Percentiles rank a stretch among this genome's conserved stretches.
Conservation (phyloP, 1,140 invertebrate species). For the Calliphora vicina region DNA sequence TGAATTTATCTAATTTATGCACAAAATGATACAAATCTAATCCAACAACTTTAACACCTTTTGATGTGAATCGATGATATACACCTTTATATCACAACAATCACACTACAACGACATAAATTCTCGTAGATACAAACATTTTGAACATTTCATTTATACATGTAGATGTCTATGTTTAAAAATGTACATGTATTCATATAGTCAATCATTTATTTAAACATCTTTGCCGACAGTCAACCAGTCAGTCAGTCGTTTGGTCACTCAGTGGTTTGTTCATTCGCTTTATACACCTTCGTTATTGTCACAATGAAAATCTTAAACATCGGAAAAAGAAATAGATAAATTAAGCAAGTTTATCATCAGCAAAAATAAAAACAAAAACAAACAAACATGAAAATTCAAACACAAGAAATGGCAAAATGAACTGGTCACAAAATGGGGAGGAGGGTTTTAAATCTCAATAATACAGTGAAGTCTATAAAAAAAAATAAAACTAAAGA, state of each 20-base stretch:
- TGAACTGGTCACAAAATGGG: not conserved
- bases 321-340: not conserved
- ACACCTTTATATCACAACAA: not conserved
- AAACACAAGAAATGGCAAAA: not conserved
- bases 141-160: not conserved
- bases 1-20: not conserved
- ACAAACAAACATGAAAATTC: not conserved
- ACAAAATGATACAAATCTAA: not conserved
- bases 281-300: not conserved
- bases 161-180: not conserved
- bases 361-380: not conserved
- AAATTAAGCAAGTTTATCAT: not conserved
- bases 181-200: not conserved
- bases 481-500: too few relatives aligned
- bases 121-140: not conserved
- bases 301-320: not conserved
- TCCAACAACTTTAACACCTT: not conserved
- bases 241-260: not conserved
- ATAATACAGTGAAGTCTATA: too few relatives aligned
- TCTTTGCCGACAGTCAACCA: not conserved
- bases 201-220: not conserved
- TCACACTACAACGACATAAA: not conserved
- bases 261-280: not conserved
- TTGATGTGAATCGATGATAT: not conserved
- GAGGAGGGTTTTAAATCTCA: not conserved